Conservation (phyloP, 2,797 vertebrate genomes). For the Protosalanx chinensis region DNA sequence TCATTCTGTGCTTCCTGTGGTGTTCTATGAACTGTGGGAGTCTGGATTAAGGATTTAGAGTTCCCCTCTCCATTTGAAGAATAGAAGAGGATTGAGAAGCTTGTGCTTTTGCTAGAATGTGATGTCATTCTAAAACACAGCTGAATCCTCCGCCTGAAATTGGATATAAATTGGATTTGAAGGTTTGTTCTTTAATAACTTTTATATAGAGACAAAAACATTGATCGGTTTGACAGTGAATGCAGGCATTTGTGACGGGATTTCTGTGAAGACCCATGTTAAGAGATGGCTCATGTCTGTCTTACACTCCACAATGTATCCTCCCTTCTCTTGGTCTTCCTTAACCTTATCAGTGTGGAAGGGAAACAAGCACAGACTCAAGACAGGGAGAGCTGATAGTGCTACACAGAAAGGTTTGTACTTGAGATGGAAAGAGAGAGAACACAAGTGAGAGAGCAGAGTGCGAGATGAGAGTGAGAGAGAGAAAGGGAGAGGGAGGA, state of each 20-base stretch:
- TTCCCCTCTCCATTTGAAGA: neutral
- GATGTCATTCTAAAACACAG: neutral
- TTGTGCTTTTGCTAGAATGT: neutral
- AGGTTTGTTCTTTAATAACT: neutral
- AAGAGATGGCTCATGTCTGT: conserved; percentile 20
- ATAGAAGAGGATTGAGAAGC: neutral
- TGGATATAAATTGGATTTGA: neutral
- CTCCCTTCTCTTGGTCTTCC: neutral
- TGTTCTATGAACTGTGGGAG: neutral
- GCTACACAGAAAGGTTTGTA: conserved; percentile 66
- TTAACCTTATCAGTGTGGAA: conserved; percentile 28
- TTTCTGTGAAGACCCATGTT: neutral
- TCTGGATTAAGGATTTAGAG: neutral
- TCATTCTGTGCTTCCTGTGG: conserved; percentile 4
- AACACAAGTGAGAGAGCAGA: neutral
- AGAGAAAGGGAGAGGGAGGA: neutral
- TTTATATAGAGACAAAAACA: conserved; percentile 23
- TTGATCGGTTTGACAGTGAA: neutral
- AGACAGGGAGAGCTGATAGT: conserved; percentile 72
- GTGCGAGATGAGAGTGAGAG: neutral
- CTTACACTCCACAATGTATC: conserved; percentile 21
- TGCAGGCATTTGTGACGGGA: neutral
- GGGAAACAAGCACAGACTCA: conserved; percentile 57
- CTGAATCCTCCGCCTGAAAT: neutral
- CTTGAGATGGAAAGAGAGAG: conserved; percentile 26